Conservation (phyloP, 2,797 vertebrate species). For the Coregonus sp. region DNA sequence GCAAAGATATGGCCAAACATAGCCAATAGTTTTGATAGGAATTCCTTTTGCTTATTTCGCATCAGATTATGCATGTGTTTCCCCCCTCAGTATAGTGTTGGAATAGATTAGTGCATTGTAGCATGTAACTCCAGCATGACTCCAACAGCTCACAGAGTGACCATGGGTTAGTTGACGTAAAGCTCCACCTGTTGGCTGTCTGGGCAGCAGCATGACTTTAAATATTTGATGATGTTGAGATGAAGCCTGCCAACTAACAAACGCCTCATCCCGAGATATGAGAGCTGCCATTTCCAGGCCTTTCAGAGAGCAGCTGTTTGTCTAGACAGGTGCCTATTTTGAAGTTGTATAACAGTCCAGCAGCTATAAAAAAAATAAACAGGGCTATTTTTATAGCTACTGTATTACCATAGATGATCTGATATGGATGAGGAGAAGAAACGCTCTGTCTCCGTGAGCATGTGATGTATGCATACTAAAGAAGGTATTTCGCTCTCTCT, state of each 20-base stretch:
- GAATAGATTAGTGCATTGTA: neutral
- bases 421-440: neutral
- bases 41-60: neutral
- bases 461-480: neutral
- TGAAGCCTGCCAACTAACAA: neutral
- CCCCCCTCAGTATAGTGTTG: neutral
- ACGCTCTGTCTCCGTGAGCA: neutral
- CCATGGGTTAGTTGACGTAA: neutral
- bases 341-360: constrained; percentile 33
- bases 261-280: neutral
- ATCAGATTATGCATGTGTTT: constrained; percentile 1
- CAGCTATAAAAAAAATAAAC: constrained; percentile 9
- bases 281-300: constrained; percentile 17
- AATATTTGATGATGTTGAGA: constrained; percentile 9
- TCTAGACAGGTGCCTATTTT: constrained; percentile 31
- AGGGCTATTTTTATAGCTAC: constrained; percentile 28
- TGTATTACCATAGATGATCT: neutral
- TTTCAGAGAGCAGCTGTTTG: neutral
- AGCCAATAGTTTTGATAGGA: too few species aligned
- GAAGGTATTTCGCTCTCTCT: constrained; percentile 15
- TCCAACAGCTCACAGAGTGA: neutral
- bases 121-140: neutral
- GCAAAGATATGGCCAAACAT: neutral
- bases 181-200: constrained; percentile 58
- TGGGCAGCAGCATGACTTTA: constrained; percentile 14